Evolutionary conservation across 2,113 vertebrate species (phyloP).

Genomic region (Polyodon spathula): DNA sequence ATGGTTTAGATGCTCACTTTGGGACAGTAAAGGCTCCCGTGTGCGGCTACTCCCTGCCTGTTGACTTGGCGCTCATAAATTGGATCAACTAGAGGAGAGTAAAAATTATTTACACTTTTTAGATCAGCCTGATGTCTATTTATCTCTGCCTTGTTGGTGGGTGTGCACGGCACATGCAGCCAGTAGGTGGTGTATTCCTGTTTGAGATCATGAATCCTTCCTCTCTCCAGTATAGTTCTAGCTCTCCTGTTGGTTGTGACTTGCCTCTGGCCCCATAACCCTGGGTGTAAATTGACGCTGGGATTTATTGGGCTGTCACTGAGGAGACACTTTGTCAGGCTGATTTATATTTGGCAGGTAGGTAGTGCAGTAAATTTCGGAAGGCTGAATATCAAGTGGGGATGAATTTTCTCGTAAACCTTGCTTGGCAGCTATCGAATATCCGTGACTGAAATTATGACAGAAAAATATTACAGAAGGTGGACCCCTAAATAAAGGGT

Average conservation of each 20-base stretch:
- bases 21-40: too few species aligned
- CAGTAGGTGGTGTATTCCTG: too few species aligned
- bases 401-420: not conserved
- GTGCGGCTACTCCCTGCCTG: too few species aligned
- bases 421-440: not conserved
- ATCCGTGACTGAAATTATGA: not conserved
- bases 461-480: not conserved
- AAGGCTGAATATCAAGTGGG: not conserved
- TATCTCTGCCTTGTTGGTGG: too few species aligned
- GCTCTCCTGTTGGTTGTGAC: slow-evolving; percentile 10
- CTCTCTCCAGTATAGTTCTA: slow-evolving; percentile 6
- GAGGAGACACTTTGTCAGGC: not conserved
- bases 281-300: not conserved
- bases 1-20: not conserved
- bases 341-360: not conserved
- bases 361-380: not conserved
- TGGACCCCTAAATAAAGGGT: not conserved
- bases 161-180: too few species aligned
- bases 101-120: too few species aligned
- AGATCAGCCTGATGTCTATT: too few species aligned
- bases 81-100: too few species aligned
- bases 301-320: not conserved
- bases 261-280: not conserved
- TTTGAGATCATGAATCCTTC: too few species aligned
- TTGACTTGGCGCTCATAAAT: too few species aligned